These are phyloP conservation scores for Lomographa bimaculata DNA, from an alignment of 2,888 invertebrate genomes.

Conservation along the genomic window DNA sequence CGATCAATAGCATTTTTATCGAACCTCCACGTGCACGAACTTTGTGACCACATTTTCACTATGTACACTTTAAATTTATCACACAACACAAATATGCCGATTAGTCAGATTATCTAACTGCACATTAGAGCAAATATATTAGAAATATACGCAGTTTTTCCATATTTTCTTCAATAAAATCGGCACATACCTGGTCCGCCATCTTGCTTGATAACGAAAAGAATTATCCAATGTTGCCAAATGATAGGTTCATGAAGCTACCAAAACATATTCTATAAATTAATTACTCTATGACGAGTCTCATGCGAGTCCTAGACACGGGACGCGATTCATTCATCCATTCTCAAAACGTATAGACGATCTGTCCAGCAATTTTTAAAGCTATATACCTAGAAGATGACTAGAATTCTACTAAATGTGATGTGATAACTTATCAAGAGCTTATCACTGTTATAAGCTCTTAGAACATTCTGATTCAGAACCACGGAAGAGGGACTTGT, in stretches of 20 bases:
- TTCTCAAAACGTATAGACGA: no score
- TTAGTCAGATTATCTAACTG: conserved; percentile 8
- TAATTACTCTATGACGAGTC: no score
- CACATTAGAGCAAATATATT: conserved; percentile 28
- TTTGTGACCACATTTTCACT: conserved; percentile 51
- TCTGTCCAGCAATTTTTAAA: no score
- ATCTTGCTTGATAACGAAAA: conserved; percentile 87
- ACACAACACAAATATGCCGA: conserved; percentile 18
- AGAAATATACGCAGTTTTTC: conserved; percentile 25
- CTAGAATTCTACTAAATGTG: no score
- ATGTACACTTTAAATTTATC: conserved; percentile 33
- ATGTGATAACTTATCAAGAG: no score
- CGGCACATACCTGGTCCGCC: conserved; percentile 91
- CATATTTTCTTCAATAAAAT: conserved; percentile 48
- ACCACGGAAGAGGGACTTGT: no score
- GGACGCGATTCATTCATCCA: no score
- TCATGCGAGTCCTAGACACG: no score
- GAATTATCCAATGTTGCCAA: conserved; percentile 53
- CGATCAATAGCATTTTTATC: conserved; percentile 21
- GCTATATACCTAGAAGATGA: no score
- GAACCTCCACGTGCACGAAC: conserved; percentile 60
- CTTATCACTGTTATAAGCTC: no score
- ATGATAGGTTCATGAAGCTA: conserved; percentile 7
- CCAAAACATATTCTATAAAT: no score
- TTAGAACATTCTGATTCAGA: no score